Conservation (phyloP, 2,888 invertebrate species). For the Trypoxylon attenuatum region DNA sequence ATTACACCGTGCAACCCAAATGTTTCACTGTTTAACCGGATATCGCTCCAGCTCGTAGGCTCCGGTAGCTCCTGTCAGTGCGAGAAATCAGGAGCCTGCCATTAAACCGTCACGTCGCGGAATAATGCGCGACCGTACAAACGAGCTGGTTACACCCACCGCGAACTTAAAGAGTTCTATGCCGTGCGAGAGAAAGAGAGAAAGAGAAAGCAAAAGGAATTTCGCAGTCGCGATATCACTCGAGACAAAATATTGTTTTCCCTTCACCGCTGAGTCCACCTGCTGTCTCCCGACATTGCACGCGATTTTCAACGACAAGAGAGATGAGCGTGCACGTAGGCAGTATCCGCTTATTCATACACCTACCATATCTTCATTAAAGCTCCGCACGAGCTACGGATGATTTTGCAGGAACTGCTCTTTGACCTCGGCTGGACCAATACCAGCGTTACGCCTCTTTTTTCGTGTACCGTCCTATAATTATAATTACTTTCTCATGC, state of each 20-base stretch:
- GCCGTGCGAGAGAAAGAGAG: background rate
- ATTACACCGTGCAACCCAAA: background rate
- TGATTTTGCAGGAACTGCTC: conserved; percentile 51
- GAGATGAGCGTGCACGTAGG: conserved; percentile 21
- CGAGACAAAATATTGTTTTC: conserved; percentile 54
- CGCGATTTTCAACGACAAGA: conserved; percentile 53
- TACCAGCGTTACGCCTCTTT: conserved; percentile 1
- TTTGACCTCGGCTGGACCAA: conserved; percentile 24
- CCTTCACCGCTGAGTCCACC: conserved; percentile 57
- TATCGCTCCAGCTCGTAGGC: conserved; percentile 21
- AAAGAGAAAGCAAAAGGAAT: conserved; percentile 58
- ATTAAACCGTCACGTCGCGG: conserved; percentile 53
- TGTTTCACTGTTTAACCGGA: background rate
- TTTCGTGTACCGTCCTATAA: background rate
- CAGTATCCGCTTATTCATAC: conserved; percentile 47
- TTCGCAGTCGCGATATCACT: conserved; percentile 55
- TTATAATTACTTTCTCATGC: background rate
- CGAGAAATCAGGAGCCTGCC: conserved; percentile 45
- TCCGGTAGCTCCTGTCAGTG: conserved; percentile 32
- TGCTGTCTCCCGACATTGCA: conserved; percentile 54
- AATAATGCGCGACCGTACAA: conserved; percentile 50
- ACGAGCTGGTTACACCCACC: conserved; percentile 52
- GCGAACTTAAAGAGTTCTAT: conserved; percentile 37
- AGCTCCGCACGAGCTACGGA: conserved; percentile 31
- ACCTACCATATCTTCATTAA: conserved; percentile 56